These are phyloP conservation scores for Brachionus manjavacas DNA, from an alignment of 1,140 invertebrate genomes.

Conservation along the genomic window DNA sequence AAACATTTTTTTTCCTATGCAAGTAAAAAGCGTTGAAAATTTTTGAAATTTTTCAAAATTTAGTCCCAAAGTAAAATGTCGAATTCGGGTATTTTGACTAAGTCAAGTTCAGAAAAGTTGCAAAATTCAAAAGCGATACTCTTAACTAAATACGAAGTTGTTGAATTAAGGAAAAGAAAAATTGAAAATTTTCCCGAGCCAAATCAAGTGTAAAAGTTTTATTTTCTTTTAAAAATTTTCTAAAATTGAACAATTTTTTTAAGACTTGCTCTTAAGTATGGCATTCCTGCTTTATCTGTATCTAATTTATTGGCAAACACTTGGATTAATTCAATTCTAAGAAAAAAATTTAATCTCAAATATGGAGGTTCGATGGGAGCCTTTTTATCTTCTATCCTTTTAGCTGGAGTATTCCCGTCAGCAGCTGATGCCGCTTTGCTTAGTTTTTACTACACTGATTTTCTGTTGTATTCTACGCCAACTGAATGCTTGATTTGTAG, in stretches of 20 bases:
- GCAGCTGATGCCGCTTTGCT: background rate
- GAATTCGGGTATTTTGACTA: background rate
- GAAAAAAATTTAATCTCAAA: conserved; percentile 25
- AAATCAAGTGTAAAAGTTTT: background rate
- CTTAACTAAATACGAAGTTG: background rate
- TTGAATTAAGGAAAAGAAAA: background rate
- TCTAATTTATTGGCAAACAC: conserved; percentile 15
- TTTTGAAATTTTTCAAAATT: background rate
- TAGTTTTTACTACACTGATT: background rate
- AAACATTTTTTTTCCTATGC: background rate
- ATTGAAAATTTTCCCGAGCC: background rate
- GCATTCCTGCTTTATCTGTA: background rate
- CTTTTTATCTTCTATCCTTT: background rate
- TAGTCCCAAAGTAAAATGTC: background rate
- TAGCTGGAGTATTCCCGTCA: background rate
- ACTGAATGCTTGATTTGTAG: conserved; percentile 12
- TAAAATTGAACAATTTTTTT: background rate
- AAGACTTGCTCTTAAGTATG: conserved; percentile 30
- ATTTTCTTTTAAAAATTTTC: background rate
- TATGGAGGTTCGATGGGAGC: background rate
- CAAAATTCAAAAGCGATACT: background rate
- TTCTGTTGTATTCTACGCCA: background rate
- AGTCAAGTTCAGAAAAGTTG: background rate
- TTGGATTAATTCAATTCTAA: background rate
- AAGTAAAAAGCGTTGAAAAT: background rate